Percentiles rank a stretch among this genome's conserved stretches.
Evolutionary conservation across 2,797 vertebrate genomes (phyloP).

Genomic region (Acipenser ruthenus): DNA sequence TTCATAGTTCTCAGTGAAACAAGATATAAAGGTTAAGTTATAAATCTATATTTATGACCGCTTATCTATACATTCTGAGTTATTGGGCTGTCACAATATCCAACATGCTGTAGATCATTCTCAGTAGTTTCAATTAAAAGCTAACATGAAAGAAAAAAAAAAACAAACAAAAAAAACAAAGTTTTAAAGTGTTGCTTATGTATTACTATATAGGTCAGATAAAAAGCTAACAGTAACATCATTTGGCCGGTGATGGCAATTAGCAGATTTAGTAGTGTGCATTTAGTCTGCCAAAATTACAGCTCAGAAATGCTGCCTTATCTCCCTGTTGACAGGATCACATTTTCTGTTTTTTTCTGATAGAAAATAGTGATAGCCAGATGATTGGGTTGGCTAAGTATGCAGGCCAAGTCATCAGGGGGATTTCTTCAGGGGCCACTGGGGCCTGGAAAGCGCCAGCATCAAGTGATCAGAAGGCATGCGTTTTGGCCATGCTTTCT

Average conservation of each 20-base stretch:
- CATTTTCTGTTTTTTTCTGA: slow-evolving; percentile 26
- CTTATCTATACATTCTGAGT: neutral
- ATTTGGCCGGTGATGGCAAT: neutral
- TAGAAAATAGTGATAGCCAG: slow-evolving; percentile 26
- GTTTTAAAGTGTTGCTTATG: neutral
- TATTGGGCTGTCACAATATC: neutral
- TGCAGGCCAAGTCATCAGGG: slow-evolving; percentile 13
- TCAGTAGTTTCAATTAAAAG: neutral
- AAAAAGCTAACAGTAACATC: slow-evolving; percentile 5
- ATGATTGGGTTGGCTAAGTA: slow-evolving; percentile 20
- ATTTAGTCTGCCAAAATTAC: slow-evolving; percentile 13
- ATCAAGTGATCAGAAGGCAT: slow-evolving; percentile 53
- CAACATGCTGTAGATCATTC: neutral
- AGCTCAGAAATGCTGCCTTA: slow-evolving; percentile 25
- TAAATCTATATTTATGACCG: neutral
- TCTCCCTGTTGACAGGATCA: slow-evolving; percentile 22
- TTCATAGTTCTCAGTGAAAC: neutral
- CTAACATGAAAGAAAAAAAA: neutral
- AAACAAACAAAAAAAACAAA: neutral
- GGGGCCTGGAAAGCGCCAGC: slow-evolving; percentile 28
- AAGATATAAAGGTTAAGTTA: neutral
- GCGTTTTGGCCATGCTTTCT: slow-evolving; percentile 47
- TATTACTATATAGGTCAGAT: slow-evolving; percentile 13
- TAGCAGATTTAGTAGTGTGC: neutral
- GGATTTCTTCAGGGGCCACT: slow-evolving; percentile 24